Evolutionary conservation across 2,113 vertebrate species (phyloP), one percentile per base, ranked within the genome.

Genomic region (Grammomys dolichurus): DNA sequence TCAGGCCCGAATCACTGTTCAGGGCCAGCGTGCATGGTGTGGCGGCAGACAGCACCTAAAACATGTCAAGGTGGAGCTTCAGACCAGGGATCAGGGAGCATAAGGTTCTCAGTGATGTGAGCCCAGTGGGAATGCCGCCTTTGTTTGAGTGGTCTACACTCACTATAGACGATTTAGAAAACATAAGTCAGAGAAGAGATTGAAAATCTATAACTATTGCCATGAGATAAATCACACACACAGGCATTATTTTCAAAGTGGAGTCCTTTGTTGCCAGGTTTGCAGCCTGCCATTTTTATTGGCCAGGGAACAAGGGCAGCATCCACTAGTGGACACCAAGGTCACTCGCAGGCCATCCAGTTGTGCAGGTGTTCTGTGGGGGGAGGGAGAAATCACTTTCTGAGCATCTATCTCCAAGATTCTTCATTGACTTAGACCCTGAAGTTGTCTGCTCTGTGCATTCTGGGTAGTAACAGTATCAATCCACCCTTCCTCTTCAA

Each of bases 1-100:
- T 51, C 67, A 87, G 67, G 67, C 46, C 33, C 1, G 33, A 51
- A 13, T 7, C 48, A 24, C 17, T 89, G 51, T 43, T n/a, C 28
- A 26, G 51, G 22, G 58, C 36, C 33, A 1, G 3, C 24, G 0
- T 1, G 0, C 46, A n/a, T 26, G 28, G 1, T 2, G 0, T 3
- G 4, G 43, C 17, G 4, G 19, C 16, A 51, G 40, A 17, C 2
- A 33, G 46, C 46, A 17, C n/a, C 0, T 12, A 13, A 1, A 19
- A 10, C 78, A 80, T 9, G 10, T 9, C 13, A 4, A 4, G 3
- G 1, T 48, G 8, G 0, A 65, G 3, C 16, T 14, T 51, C 9
- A 24, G 33, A 77, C 7, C 12, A 6, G 65, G 13, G 75, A 7
- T 4, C 36, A 14, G 43, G 19, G 94, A 20, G 9, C 1, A 7